Conservation (phyloP, 2,797 vertebrate species). For the Bothrops alternatus region DNA sequence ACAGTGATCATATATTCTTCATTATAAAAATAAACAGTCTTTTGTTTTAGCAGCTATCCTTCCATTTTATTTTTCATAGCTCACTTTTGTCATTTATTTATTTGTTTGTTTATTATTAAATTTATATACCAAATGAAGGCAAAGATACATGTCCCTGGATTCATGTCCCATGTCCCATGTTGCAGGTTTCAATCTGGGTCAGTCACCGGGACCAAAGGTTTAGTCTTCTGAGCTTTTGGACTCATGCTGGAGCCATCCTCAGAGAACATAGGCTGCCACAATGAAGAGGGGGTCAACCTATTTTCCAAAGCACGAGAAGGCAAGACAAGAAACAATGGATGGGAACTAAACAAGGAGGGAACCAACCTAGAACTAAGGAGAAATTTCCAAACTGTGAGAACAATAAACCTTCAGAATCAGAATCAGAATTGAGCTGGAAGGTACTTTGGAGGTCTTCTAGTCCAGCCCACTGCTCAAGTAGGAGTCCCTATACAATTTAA, state of each 20-base stretch:
- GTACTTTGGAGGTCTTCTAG: too few relatives aligned
- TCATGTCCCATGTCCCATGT: too few relatives aligned
- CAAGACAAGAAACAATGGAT: background rate
- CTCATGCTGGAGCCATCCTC: background rate
- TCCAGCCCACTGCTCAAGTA: too few relatives aligned
- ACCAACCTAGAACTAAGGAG: background rate
- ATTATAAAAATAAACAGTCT: background rate
- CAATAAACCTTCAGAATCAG: background rate
- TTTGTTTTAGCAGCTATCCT: background rate
- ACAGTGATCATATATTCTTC: background rate
- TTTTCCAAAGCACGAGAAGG: background rate
- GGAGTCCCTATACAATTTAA: too few relatives aligned
- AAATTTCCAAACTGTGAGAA: background rate
- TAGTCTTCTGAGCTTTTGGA: background rate
- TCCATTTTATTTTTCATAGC: background rate
- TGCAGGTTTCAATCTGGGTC: background rate
- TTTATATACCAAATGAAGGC: background rate
- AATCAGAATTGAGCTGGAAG: too few relatives aligned
- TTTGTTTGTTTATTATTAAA: background rate
- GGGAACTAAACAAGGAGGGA: background rate
- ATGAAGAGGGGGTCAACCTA: background rate
- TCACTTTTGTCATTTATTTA: background rate
- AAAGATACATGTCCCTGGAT: background rate
- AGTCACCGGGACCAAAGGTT: background rate
- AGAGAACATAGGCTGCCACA: background rate